Evolutionary conservation across 2,113 vertebrate genomes (phyloP).

Genomic region (Riparia riparia): DNA sequence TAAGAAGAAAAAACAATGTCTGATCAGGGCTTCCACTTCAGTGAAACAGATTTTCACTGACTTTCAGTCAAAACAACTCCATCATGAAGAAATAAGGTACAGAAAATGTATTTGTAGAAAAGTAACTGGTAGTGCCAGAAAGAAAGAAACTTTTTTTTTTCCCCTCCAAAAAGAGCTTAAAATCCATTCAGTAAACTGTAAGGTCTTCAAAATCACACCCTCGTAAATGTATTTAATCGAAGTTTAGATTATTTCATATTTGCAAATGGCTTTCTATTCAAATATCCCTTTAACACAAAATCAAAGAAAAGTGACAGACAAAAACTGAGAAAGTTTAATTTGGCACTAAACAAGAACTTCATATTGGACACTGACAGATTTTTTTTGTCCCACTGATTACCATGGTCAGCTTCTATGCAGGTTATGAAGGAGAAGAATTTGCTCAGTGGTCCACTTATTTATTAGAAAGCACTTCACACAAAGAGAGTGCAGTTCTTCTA

Average conservation of each 20-base stretch:
- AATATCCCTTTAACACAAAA: neutral
- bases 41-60: neutral
- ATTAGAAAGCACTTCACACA: neutral
- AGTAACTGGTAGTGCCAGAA: neutral
- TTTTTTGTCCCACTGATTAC: neutral
- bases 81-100: neutral
- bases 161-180: neutral
- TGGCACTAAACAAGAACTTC: neutral
- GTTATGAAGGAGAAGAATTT: neutral
- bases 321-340: neutral
- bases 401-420: neutral
- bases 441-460: neutral
- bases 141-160: neutral
- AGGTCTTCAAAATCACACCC: neutral
- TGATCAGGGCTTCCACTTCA: neutral
- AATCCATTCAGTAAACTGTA: neutral
- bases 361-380: neutral
- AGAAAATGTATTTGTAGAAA: neutral
- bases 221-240: neutral
- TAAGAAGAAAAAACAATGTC: neutral
- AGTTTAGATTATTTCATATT: neutral
- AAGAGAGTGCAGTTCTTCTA: neutral
- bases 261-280: neutral
- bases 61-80: constrained; percentile 20
- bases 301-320: neutral